phyloP scores from a whole-genome alignment of 2,888 invertebrate genomes.

The Blomia tropicalis region DNA sequence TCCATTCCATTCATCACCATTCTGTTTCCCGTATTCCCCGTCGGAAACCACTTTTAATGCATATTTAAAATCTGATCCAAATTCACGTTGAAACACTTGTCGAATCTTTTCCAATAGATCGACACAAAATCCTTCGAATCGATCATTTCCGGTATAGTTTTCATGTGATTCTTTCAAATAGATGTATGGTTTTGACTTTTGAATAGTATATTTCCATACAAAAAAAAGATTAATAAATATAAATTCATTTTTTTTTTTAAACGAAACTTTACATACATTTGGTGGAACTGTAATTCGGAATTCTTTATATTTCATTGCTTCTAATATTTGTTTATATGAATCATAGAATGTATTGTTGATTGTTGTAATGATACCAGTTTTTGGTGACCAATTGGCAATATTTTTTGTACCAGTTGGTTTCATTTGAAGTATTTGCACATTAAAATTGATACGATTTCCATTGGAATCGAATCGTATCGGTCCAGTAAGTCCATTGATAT shows the following conservation, averaged over 20 bases:
- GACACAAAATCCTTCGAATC: slow-evolving; percentile 77
- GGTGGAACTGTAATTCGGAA: slow-evolving; percentile 6
- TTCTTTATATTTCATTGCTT: slow-evolving; percentile 22
- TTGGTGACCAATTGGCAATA: slow-evolving; percentile 16
- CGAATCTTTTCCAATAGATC: slow-evolving; percentile 69
- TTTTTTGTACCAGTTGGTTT: slow-evolving; percentile 47
- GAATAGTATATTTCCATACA: too few relatives aligned
- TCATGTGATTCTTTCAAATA: slow-evolving; percentile 49
- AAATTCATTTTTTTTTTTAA: background rate
- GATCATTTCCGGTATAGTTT: slow-evolving; percentile 48
- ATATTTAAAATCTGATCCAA: slow-evolving; percentile 30
- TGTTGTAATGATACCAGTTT: slow-evolving; percentile 8
- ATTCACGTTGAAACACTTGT: slow-evolving; percentile 39
- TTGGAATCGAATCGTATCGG: slow-evolving; percentile 80
- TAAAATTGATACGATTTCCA: slow-evolving; percentile 76
- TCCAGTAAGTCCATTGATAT: slow-evolving; percentile 55
- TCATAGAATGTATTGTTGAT: slow-evolving; percentile 17
- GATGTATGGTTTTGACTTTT: slow-evolving; percentile 51
- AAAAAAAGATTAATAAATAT: background rate
- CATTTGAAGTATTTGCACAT: slow-evolving; percentile 75
- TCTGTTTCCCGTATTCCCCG: slow-evolving; percentile 52
- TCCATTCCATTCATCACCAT: slow-evolving; percentile 39
- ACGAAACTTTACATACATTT: background rate
- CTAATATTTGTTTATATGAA: slow-evolving; percentile 1
- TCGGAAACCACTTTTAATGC: slow-evolving; percentile 48